Percentiles rank a stretch among this genome's conserved stretches.
Evolutionary conservation across 2,888 invertebrate species (phyloP).

Genomic region (Stramonita haemastoma): DNA sequence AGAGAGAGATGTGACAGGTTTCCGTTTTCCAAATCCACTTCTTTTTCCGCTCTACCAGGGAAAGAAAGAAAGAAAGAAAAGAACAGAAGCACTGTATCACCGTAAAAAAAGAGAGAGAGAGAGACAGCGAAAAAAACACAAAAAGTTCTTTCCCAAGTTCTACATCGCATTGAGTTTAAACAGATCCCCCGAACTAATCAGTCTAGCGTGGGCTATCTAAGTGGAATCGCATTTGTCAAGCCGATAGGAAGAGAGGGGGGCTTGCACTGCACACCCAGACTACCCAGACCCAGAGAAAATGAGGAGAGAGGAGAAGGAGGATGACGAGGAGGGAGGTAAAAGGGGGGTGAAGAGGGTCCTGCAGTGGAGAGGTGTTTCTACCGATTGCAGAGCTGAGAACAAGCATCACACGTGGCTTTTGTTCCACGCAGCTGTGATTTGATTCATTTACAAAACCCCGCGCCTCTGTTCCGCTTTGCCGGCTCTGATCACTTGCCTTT

Average conservation of each 20-base stretch:
- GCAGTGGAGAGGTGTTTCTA: neutral
- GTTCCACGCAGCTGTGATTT: conserved; percentile 35
- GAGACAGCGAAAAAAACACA: neutral
- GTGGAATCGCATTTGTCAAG: conserved; percentile 14
- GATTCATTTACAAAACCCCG: conserved; percentile 33
- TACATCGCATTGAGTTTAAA: neutral
- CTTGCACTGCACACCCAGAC: too few relatives aligned
- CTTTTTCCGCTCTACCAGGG: neutral
- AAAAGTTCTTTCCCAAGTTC: neutral
- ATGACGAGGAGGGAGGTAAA: neutral
- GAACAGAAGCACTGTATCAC: too few relatives aligned
- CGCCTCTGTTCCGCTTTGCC: conserved; percentile 39
- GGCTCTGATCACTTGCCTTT: conserved; percentile 45
- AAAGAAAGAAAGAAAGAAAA: neutral
- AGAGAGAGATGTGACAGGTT: neutral
- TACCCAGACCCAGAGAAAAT: neutral
- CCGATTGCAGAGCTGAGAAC: neutral
- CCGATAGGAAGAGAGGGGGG: too few relatives aligned
- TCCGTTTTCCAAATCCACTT: too few relatives aligned
- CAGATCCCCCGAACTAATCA: neutral
- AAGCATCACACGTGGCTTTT: conserved; percentile 31
- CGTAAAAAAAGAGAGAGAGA: neutral
- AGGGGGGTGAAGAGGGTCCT: neutral
- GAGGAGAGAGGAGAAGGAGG: neutral
- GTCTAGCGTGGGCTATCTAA: neutral